Base-by-base conservation (phyloP, 2,797 vertebrate genomes). In the Thripadectes ignobilis region DNA sequence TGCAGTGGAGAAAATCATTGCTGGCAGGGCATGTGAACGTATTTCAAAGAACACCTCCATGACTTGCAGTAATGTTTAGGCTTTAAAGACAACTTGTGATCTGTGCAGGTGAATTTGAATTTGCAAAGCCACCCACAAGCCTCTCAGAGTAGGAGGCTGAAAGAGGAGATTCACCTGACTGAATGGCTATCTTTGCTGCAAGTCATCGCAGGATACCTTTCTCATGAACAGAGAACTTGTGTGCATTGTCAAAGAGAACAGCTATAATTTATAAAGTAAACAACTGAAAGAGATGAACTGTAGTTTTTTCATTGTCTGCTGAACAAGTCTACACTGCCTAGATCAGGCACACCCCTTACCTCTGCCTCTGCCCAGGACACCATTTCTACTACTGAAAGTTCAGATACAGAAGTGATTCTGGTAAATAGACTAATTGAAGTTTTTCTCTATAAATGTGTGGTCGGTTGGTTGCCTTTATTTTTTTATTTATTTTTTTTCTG, bases 201-300 rank as follows among this genome's bases (percentile, higher is more conserved):
- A 46, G 29, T 32, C 38, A 72, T 22, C 2, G 0, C 41, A 68
- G 54, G 14, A 61, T 49, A 17, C 1, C 0, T 69, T 83, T 58
- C 30, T 68, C 38, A 24, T 32, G 27, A 85, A 29, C 2, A 2
- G 8, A 49, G 23, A 65, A 34, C 13, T 65, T 36, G 8, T 66
- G 34, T 73, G 10, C 55, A 46, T n/a, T 69, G 14, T 49, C 49
- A 76, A 61, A 82, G 24, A 59, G 26, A 76, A 75, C 3, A 36
- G 41, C 2, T 7, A 46, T 4, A 11, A 54, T 51, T 85, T 62
- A 58, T 34, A 67, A 87, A 87, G 38, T 6, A 52, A 41, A 11
- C 7, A 30, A 24, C 39, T 45, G 19, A 66, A 83, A 69, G 24
- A 57, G 30, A 38, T 66, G 1, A 58, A 43, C 2, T 55, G 7